Base-by-base conservation (phyloP, 2,888 invertebrate genomes). In the Drosophila peninsularis region DNA sequence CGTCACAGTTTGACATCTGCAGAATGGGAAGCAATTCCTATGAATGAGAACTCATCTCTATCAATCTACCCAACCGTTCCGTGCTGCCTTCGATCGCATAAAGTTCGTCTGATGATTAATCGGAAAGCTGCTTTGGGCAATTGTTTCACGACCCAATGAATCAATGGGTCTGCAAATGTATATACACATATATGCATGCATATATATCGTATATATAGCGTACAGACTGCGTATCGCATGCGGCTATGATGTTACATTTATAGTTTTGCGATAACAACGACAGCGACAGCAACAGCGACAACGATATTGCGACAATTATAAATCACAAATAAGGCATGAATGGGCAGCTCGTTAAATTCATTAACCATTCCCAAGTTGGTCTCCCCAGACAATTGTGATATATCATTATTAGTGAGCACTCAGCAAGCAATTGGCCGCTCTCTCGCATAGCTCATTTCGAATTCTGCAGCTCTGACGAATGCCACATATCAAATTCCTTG, bases 91-190 rank as follows among this genome's bases (percentile, higher is more conserved):
- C 57, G 32, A 41, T 36, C 13, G 24, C 36, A 55, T 41, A 34
- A 37, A 42, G 32, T 58, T 30, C 39, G 24, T 39, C 42, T 21
- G 78, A 65, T 75, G 75, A 75, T 78, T 78, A 75, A 75, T 75
- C 73, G 44, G 32, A 68, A 62, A 67, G 39, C 61, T 67, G 68
- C 41, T 60, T 53, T 30, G 32, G 41, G 11, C 75, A 69, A 75
- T 61, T 63, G 77, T 37, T 65, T 13, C 11, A 49, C 58, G 47
- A 58, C 54, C n/a, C 57, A 41, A 61, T 52, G 71, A 75, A 69
- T 75, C 64, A 61, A 70, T 73, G 54, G 21, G n/a, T 37, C 17
- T 60, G 39, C 9, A 47, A 49, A 44, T 21, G 10, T 34, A 41
- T 24, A 32, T 44, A 42, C 24, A 10, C 39, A 5, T 39, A 10